Conservation (phyloP, 2,888 invertebrate species). For the Conomelus anceps region DNA sequence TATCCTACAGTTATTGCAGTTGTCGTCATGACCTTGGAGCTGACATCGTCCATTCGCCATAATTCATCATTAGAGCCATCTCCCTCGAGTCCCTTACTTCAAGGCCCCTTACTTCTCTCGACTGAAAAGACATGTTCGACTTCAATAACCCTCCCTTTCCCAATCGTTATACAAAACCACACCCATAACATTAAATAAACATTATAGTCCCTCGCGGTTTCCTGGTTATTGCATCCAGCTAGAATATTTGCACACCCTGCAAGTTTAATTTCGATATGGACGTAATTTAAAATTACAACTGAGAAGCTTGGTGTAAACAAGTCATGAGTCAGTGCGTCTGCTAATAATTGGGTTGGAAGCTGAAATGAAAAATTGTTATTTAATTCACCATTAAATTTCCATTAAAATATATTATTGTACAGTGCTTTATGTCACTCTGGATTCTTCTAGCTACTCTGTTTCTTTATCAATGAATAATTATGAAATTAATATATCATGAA, state of each 20-base stretch:
- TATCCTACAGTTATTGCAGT: neutral
- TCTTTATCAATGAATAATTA: too few species aligned
- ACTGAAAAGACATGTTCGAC: neutral
- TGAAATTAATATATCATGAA: too few species aligned
- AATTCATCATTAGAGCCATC: neutral
- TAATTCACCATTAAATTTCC: too few species aligned
- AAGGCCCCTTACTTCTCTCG: neutral
- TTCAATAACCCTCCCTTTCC: neutral
- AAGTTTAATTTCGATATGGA: neutral
- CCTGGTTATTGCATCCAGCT: neutral
- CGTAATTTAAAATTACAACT: neutral
- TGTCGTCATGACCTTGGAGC: neutral
- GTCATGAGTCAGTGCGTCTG: neutral
- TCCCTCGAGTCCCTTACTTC: neutral
- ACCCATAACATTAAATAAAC: neutral
- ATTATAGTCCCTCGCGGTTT: neutral
- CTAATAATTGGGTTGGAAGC: neutral
- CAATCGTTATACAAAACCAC: neutral
- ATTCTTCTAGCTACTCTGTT: too few species aligned
- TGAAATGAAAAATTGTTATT: neutral
- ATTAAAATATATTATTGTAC: too few species aligned
- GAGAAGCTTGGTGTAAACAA: neutral
- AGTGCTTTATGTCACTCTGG: too few species aligned
- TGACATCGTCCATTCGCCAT: neutral
- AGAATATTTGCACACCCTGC: neutral